These are phyloP conservation scores for Hypomecis atomaria DNA, from an alignment of 2,888 invertebrate species.

Conservation along the genomic window DNA sequence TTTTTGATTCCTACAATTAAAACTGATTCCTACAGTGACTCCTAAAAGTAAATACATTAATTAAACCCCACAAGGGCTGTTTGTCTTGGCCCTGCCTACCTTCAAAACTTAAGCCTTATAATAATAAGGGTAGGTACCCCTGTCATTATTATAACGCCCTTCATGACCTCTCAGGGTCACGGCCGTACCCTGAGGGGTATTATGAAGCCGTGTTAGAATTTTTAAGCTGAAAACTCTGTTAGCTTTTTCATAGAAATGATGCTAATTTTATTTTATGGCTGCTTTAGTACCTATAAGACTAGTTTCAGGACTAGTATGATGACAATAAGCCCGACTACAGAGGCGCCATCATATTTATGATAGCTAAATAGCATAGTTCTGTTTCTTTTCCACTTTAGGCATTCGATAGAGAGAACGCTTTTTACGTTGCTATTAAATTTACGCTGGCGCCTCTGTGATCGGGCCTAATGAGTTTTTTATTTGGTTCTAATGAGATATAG, in stretches of 20 bases:
- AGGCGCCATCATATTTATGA: no score
- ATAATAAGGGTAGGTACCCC: constrained; percentile 22
- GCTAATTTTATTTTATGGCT: not conserved
- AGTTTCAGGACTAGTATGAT: no score
- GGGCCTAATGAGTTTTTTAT: no score
- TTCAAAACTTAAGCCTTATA: constrained; percentile 26
- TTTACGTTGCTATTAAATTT: no score
- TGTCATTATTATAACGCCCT: constrained; percentile 24
- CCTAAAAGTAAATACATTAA: constrained; percentile 12
- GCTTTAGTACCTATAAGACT: no score
- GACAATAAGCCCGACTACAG: no score
- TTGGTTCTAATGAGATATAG: no score
- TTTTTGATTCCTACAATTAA: constrained; percentile 1
- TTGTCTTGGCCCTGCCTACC: constrained; percentile 9
- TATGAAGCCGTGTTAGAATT: not conserved
- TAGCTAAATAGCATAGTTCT: no score
- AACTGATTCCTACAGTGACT: constrained; percentile 1
- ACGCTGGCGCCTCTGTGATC: no score
- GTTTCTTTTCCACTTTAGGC: no score
- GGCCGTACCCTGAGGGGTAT: constrained; percentile 2
- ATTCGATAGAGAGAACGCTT: no score
- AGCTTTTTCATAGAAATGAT: not conserved
- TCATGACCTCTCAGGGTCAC: constrained; percentile 15
- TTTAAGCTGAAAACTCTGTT: constrained; percentile 7
- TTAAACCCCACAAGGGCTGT: constrained; percentile 6